These are phyloP conservation scores for Tipula unca DNA, from an alignment of 2,888 invertebrate species.

Conservation along the genomic window DNA sequence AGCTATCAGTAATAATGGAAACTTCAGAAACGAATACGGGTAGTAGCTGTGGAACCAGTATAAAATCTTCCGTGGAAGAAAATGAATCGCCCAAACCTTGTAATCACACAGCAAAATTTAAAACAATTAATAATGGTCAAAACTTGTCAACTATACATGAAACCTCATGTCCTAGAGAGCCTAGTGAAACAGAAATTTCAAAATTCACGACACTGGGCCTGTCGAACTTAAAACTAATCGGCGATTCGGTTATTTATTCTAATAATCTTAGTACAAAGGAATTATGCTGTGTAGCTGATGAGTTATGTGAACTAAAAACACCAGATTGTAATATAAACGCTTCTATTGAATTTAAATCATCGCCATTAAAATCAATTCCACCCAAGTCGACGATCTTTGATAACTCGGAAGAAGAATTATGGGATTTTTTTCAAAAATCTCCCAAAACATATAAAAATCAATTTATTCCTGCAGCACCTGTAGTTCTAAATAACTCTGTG, in stretches of 20 bases:
- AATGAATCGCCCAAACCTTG: neutral
- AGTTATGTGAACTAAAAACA: neutral
- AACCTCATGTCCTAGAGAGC: neutral
- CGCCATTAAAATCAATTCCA: neutral
- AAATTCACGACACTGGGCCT: neutral
- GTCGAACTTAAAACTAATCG: neutral
- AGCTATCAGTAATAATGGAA: conserved; percentile 40
- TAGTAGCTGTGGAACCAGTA: conserved; percentile 22
- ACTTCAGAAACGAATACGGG: conserved; percentile 37
- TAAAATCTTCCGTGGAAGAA: conserved; percentile 22
- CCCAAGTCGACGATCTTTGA: neutral
- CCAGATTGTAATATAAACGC: neutral
- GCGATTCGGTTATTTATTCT: neutral
- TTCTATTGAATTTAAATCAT: neutral
- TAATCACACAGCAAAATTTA: neutral
- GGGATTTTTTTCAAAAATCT: neutral
- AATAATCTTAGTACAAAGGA: neutral
- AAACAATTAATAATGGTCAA: neutral
- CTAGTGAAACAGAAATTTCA: neutral
- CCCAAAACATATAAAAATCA: neutral
- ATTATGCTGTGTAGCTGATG: neutral
- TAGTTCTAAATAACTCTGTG: neutral
- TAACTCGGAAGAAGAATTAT: neutral
- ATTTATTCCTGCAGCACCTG: neutral
- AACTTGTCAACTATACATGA: neutral